Base-by-base conservation (phyloP, 2,888 invertebrate genomes). In the Chironomus tentans region DNA sequence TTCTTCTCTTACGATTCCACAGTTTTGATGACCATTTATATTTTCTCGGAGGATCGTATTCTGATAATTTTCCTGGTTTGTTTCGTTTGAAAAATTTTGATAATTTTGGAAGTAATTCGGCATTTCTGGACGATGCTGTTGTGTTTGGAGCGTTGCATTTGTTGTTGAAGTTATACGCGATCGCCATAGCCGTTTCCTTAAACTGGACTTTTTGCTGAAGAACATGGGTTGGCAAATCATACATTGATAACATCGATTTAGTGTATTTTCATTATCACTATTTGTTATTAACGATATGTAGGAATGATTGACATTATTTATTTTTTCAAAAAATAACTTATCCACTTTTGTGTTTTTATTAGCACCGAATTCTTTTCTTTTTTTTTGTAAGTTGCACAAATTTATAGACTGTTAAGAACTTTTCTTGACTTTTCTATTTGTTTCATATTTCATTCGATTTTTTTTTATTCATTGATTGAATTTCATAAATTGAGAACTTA, bases 221-320 rank as follows among this genome's bases (percentile, higher is more conserved):
- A 82, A 82, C 84, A 84, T 84, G 82, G 84, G 83, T 82, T 82
- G 82, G 82, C 83, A 82, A 82, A 81, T 82, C 83, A 81, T 83
- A 81, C 82, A 81, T 82, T 83, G 83, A 83, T 83, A 84, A 83
- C 84, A 84, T 84, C 82, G 82, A 84, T 83, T 81, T 83, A 84
- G 81, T 82, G 81, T 82, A 82, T 82, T 81, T 79, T 81, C 84
- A 84, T 84, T 82, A 82, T 83, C 81, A 81, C 81, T 80, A 80
- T 80, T 77, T 61, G 68, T 68, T 69, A 70, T 76, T 38, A 38
- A 38, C 10, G 38, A 10, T 73, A 76, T 76, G 28, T n/a, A 10
- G 72, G 46, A 46, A 46, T 24, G 47, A 22, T 74, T 18, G 7
- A 47, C n/a, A 47, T 70, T 3, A 5, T 4, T 56, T 6, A 18